Evolutionary conservation across 2,113 vertebrate species (phyloP).

Genomic region (Oenanthe melanoleuca): DNA sequence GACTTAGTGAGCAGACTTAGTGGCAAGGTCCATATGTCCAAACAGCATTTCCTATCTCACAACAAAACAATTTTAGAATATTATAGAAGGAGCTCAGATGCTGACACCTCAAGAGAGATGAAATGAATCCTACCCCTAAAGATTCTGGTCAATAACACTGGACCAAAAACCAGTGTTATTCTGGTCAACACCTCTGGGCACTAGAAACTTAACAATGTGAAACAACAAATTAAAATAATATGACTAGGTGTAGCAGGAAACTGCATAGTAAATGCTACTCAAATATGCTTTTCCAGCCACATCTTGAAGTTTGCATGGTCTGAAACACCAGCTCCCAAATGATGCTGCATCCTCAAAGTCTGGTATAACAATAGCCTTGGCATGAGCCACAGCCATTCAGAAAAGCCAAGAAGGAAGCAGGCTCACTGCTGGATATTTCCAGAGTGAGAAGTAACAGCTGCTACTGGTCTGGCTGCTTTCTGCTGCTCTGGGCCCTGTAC

Average conservation of each 20-base stretch:
- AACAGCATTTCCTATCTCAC: background rate
- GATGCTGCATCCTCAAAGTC: background rate
- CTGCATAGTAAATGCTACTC: background rate
- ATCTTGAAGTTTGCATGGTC: background rate
- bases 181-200: background rate
- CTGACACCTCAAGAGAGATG: background rate
- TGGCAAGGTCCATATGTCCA: background rate
- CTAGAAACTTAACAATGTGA: background rate
- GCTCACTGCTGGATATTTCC: background rate
- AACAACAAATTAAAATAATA: background rate
- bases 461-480: background rate
- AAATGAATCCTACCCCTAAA: background rate
- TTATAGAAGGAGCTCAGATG: background rate
- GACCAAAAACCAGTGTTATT: too few relatives aligned
- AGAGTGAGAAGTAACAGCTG: background rate
- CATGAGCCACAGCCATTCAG: background rate
- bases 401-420: background rate
- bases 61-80: background rate
- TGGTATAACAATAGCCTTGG: background rate
- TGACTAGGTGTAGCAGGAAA: background rate
- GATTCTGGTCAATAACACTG: background rate
- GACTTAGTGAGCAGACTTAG: background rate
- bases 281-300: background rate
- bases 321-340: background rate
- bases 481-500: accelerated